Percentiles rank a stretch among this genome's conserved stretches.
Conservation (phyloP, 2,113 vertebrate species). For the Ancistrus triradiatus region DNA sequence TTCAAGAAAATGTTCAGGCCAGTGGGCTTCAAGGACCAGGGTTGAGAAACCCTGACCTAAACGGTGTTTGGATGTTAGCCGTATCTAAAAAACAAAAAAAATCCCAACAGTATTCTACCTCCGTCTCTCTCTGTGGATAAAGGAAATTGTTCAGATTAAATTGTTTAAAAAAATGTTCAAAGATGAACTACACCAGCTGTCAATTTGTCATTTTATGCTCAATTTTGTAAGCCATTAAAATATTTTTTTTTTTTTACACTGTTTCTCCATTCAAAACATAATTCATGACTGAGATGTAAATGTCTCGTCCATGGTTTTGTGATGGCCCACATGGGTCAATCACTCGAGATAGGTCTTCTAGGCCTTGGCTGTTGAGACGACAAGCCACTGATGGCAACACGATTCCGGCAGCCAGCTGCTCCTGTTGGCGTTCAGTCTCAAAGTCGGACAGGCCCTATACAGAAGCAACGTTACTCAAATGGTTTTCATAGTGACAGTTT, state of each 20-base stretch:
- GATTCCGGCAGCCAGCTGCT: background rate
- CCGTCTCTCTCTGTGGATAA: too few relatives aligned
- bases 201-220: background rate
- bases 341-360: background rate
- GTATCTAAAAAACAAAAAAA: too few relatives aligned
- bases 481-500: constrained; percentile 4
- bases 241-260: background rate
- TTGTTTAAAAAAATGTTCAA: background rate
- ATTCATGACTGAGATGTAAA: background rate
- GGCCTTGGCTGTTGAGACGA: background rate
- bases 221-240: background rate
- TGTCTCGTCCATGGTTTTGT: background rate
- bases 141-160: background rate
- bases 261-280: constrained; percentile 1
- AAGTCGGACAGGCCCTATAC: background rate
- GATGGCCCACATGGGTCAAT: background rate
- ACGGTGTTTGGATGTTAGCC: too few relatives aligned
- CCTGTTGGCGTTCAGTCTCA: background rate
- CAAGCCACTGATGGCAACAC: constrained; percentile 1
- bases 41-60: too few relatives aligned
- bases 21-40: too few relatives aligned
- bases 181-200: too few relatives aligned
- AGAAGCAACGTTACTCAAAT: background rate
- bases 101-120: too few relatives aligned
- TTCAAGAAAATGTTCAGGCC: too few relatives aligned